phyloP scores from a whole-genome alignment of 1,140 invertebrate genomes.

The Calycopis cecrops region DNA sequence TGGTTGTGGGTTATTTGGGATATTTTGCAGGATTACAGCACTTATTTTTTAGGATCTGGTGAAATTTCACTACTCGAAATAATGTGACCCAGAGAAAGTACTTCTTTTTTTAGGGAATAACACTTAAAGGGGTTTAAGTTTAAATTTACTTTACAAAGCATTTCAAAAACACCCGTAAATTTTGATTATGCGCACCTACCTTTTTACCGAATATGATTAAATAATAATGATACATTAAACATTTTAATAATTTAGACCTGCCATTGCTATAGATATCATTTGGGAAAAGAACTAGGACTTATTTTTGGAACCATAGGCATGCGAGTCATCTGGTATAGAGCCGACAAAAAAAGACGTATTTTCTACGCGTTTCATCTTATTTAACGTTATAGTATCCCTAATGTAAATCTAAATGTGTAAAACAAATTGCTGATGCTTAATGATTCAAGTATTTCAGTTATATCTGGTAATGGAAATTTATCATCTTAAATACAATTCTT shows the following conservation, averaged over 20 bases:
- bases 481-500: conserved; percentile 26
- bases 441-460: conserved; percentile 2
- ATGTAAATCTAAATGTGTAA: not conserved
- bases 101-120: not conserved
- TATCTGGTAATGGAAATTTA: conserved; percentile 25
- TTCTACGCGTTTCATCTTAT: not conserved
- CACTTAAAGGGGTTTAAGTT: conserved; percentile 2
- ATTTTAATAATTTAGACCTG: too few species aligned
- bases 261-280: too few species aligned
- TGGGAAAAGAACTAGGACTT: too few species aligned
- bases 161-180: conserved; percentile 6
- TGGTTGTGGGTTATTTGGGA: not conserved
- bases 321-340: too few species aligned
- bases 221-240: too few species aligned
- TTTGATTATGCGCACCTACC: too few species aligned
- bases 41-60: conserved; percentile 5
- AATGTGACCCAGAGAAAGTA: conserved; percentile 3
- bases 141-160: conserved; percentile 3
- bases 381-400: conserved; percentile 2
- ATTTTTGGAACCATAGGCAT: too few species aligned
- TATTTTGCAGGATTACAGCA: conserved; percentile 10
- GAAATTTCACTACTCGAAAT: conserved; percentile 1
- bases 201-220: not conserved
- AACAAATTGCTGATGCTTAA: too few species aligned
- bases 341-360: too few species aligned